A percentile compares a stretch with the other conserved stretches of the same genome.
These are phyloP conservation scores for Ectemnius continuus DNA, from an alignment of 2,888 invertebrate species.

Conservation along the genomic window DNA sequence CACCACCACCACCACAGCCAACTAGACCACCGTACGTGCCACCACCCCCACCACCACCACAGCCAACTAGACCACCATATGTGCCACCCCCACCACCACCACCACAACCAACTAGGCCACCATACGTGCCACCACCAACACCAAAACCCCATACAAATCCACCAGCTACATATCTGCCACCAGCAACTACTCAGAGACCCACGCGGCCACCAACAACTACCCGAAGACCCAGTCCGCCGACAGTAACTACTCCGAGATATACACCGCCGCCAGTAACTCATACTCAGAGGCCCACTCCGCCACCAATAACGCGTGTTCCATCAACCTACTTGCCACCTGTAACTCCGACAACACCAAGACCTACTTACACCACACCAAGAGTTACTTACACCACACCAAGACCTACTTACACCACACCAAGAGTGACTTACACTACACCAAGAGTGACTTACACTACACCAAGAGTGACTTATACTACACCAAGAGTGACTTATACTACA, in stretches of 20 bases:
- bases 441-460: slow-evolving; percentile 11
- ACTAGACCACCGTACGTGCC: slow-evolving; percentile 32
- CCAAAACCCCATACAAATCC: slow-evolving; percentile 21
- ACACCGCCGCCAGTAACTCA: neutral
- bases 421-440: slow-evolving; percentile 18
- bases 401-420: neutral
- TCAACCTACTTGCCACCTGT: slow-evolving; percentile 41
- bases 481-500: neutral
- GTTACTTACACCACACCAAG: slow-evolving; percentile 6
- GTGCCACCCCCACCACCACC: slow-evolving; percentile 72
- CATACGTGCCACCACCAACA: slow-evolving; percentile 52
- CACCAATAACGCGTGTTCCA: neutral
- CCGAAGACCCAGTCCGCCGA: neutral
- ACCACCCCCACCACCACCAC: slow-evolving; percentile 36
- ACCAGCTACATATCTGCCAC: slow-evolving; percentile 3
- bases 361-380: neutral
- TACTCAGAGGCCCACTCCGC: slow-evolving; percentile 17
- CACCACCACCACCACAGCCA: slow-evolving; percentile 12
- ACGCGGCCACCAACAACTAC: neutral
- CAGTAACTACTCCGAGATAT: neutral
- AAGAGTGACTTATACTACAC: slow-evolving; percentile 5
- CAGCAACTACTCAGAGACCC: neutral
- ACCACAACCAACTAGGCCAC: slow-evolving; percentile 63
- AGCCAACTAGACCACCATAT: slow-evolving; percentile 51
- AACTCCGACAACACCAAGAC: slow-evolving; percentile 37